Percentiles rank a stretch among this genome's conserved stretches.
Conservation (phyloP, 1,140 invertebrate genomes). For the Panulirus ornatus region DNA sequence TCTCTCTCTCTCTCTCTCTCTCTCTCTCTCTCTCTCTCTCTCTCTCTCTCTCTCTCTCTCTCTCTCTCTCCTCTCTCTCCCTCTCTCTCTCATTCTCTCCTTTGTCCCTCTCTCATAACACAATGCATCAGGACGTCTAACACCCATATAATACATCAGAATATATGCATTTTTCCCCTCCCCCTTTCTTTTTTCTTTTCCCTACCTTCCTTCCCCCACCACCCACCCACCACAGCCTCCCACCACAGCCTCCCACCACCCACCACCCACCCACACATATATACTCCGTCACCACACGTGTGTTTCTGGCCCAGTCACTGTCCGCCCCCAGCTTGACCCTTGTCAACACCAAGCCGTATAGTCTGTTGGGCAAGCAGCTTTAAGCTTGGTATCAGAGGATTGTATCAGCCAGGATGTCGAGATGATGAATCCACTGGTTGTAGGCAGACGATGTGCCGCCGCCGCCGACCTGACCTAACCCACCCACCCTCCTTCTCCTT, state of each 20-base stretch:
- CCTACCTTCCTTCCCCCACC: neutral
- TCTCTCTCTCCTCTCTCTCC: neutral
- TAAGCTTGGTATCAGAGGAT: neutral
- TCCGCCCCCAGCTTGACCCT: neutral
- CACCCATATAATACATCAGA: no score
- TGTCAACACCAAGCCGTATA: neutral
- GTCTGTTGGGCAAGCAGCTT: neutral
- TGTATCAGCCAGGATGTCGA: neutral
- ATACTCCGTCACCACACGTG: no score
- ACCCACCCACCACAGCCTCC: neutral
- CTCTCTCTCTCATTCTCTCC: no score
- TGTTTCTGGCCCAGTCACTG: neutral
- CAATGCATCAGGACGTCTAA: no score
- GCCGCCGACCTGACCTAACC: neutral
- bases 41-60: constrained; percentile 31
- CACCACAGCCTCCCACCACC: neutral
- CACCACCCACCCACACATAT: neutral
- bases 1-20: neutral
- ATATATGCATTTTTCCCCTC: no score
- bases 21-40: neutral
- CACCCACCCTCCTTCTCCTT: neutral
- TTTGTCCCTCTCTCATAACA: no score
- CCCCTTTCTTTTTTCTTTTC: neutral
- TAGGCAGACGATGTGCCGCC: no score
- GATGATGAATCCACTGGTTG: neutral